Evolutionary conservation across 2,888 invertebrate species (phyloP), one percentile per base, ranked within the genome.

Genomic region (Heliconius ethilla): DNA sequence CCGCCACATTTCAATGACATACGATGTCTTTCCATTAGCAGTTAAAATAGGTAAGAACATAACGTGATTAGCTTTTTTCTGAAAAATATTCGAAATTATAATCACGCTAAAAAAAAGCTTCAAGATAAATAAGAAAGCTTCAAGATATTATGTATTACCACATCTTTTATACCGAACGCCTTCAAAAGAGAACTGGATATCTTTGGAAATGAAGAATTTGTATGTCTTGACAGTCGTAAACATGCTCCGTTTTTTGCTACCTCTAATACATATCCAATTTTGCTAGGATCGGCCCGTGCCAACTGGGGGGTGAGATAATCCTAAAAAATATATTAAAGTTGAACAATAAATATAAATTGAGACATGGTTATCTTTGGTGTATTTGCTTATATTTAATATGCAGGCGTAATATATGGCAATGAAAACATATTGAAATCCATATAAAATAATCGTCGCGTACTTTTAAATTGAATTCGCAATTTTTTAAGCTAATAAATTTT

Each of bases 1-100:
- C n/a, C 96, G 91, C 94, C 96, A 96, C 84, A 97, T 91, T 88
- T 97, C 97, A 67, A 97, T 89, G 1, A 97, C 95, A 65, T 96
- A 97, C 75, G 95, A 93, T 55, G 96, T 90, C 83, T 95, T 95
- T 0, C 96, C 96, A 83, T 95, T 95, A 2, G 96, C 95, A 82
- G 96, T 95, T 3, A 96, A 89, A 72, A 97, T 94, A 0, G 97
- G 96, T 84, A 96, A 95, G 81, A 95, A 96, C 81, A 96, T 88
- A 7, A 95, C 87, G 82, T 95, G 92, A 37, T 91, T 88, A 2
- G 89, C 89, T 79, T 91, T 89, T 76, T 83, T 86, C 94, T 94
- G 82, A 4, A 82, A 84, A 73, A 69, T 66, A 27, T 27, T n/a
- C 25, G 51, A 37, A 13, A 29, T 51, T 62, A 55, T 70, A 59